Conservation (phyloP, 2,113 vertebrate species). For the Himantopus leucocephalus region DNA sequence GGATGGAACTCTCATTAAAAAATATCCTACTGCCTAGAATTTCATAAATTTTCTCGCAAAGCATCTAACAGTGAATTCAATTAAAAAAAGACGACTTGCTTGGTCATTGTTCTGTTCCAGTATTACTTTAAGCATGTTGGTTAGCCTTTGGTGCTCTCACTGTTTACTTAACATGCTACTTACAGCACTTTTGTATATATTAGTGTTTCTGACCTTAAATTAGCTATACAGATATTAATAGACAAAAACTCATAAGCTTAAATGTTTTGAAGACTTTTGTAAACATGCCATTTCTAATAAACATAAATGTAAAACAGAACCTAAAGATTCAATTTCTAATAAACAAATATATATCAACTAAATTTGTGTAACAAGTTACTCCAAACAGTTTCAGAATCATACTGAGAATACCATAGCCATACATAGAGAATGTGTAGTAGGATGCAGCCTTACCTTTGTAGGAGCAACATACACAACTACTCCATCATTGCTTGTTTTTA, state of each 20-base stretch:
- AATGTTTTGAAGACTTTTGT: not conserved
- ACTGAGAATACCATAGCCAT: not conserved
- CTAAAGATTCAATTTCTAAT: not conserved
- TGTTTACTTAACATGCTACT: not conserved
- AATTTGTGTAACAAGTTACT: not conserved
- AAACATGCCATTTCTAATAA: not conserved
- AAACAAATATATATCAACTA: not conserved
- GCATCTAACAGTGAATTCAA: not conserved
- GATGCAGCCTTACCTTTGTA: conserved; percentile 68
- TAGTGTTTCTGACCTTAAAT: not conserved
- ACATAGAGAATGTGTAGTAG: not conserved
- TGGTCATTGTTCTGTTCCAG: not conserved
- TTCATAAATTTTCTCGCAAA: not conserved
- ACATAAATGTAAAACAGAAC: not conserved
- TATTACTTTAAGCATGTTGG: not conserved
- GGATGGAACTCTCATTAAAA: not conserved
- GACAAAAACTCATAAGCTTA: not conserved
- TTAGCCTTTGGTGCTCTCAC: not conserved
- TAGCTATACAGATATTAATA: not conserved
- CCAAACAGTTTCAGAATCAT: not conserved
- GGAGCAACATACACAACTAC: conserved; percentile 75
- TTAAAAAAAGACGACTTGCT: not conserved
- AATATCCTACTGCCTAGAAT: not conserved
- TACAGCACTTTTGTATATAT: not conserved
- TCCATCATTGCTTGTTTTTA: conserved; percentile 61